Percentiles rank a stretch among this genome's conserved stretches.
phyloP scores from a whole-genome alignment of 2,888 invertebrate genomes.

The Escarpia spicata region DNA sequence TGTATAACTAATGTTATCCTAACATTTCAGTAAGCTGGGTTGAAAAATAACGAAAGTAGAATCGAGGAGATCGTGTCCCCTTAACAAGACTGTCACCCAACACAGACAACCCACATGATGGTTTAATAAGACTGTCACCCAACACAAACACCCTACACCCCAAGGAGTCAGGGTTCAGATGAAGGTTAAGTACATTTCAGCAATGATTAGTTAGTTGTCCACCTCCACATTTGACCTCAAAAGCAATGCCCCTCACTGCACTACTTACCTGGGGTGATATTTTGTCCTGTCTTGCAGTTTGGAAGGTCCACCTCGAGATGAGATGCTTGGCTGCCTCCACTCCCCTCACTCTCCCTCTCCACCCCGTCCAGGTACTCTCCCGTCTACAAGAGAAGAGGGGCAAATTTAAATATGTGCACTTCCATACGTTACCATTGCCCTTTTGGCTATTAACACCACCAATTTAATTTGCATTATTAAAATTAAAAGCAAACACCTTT shows the following conservation, averaged over 20 bases:
- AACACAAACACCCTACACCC: too few relatives aligned
- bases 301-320: constrained; percentile 16
- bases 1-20: too few relatives aligned
- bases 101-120: too few relatives aligned
- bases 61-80: too few relatives aligned
- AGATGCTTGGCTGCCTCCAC: background rate
- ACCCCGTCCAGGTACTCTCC: background rate
- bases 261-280: constrained; percentile 27
- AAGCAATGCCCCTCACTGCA: background rate
- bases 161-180: too few relatives aligned
- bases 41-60: too few relatives aligned
- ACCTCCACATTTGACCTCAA: background rate
- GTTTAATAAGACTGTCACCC: too few relatives aligned
- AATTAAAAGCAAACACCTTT: background rate
- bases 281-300: constrained; percentile 22
- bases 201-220: too few relatives aligned
- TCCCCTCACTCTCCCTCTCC: background rate
- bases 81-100: too few relatives aligned
- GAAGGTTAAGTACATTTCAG: too few relatives aligned
- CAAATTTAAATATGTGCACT: background rate
- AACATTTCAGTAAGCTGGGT: too few relatives aligned
- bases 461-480: background rate
- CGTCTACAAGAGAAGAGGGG: background rate
- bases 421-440: background rate
- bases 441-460: background rate